Conservation (phyloP, 2,113 vertebrate genomes). For the Tachuris rubrigastra region DNA sequence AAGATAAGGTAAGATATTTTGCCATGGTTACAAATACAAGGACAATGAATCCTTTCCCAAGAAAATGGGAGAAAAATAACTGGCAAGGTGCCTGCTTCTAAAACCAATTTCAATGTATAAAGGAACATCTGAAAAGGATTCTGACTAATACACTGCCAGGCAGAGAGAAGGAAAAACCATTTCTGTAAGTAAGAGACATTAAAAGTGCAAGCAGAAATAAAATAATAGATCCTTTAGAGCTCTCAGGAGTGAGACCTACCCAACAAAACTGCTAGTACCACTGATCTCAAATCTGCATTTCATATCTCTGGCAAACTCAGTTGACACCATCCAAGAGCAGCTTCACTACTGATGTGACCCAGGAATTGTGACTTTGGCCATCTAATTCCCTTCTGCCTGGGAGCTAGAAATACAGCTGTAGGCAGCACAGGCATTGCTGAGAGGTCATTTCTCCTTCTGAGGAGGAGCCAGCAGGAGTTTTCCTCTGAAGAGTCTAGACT, state of each 20-base stretch:
- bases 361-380: not conserved
- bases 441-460: not conserved
- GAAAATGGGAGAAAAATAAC: constrained; percentile 12
- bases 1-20: constrained; percentile 25
- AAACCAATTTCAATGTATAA: constrained; percentile 24
- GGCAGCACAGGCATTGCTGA: accelerated
- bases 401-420: not conserved
- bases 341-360: not conserved
- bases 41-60: constrained; percentile 36
- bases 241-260: not conserved
- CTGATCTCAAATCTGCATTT: not conserved
- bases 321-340: not conserved
- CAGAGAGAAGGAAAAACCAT: not conserved
- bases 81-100: not conserved
- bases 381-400: not conserved
- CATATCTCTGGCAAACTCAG: not conserved
- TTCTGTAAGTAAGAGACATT: not conserved
- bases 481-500: not conserved
- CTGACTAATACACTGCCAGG: not conserved
- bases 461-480: not conserved
- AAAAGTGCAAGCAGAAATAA: constrained; percentile 10
- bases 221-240: not conserved
- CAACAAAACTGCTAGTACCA: not conserved
- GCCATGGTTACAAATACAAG: constrained; percentile 42
- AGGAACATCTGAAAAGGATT: not conserved